Evolutionary conservation across 2,888 invertebrate genomes (phyloP), one percentile per base, ranked within the genome.

Genomic region (Apotomis betuletana): DNA sequence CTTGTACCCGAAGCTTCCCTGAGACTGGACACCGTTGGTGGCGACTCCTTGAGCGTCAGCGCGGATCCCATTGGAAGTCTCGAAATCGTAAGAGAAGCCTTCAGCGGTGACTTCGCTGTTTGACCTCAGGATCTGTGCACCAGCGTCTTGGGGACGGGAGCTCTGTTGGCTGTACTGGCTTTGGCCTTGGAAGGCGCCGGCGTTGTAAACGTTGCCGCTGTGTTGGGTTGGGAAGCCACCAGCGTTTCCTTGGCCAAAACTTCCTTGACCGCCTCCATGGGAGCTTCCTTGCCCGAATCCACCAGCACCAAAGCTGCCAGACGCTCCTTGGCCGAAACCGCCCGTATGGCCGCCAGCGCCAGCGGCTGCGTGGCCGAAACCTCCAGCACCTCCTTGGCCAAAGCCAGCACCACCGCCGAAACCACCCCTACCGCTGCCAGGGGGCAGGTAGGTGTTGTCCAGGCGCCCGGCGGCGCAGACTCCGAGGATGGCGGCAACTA

Each of bases 361-460:
- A 12, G 77, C 80, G 5, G 74, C 74, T 49, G 79, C 87, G 2
- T 85, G 86, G 8, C 89, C 89, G 76, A 88, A 89, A 3, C 92
- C 91, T 88, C 1, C 91, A 90, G 62, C 54, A 27, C 55, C 55
- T 10, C 70, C 70, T 36, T 62, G 61, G 8, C 64, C 51, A 44
- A 69, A 69, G 10, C 69, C 69, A 15, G 69, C 44, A 4, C 88
- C 80, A 6, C 67, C 61, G 15, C 64, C 51, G 52, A 69, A 69
- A 3, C 68, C 68, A 36, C 54, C 54, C 27, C 88, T 80, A 68
- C 90, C 90, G 65, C 91, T 91, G 83, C 92, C 89, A 74, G 93
- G 93, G 27, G 93, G 93, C 76, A 93, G 89, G 87, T 93, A 93
- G 79, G 91, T 89, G 85, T 92, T 93, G 79, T 92, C 92, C 60